Base-by-base conservation (phyloP, 2,888 invertebrate species). In the Pachymerium ferrugineum region DNA sequence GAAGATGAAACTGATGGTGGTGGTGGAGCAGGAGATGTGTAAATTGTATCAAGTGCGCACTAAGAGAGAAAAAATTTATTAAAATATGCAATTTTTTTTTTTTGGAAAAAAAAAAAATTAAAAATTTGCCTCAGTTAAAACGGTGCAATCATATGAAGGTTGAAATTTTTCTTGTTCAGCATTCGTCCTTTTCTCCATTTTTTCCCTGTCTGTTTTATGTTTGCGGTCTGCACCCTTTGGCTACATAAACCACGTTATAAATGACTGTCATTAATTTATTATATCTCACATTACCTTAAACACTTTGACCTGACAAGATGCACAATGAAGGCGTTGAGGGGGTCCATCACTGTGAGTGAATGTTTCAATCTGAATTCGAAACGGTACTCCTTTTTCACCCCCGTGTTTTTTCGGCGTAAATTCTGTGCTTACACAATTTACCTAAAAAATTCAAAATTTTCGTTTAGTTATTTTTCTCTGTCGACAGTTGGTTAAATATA, bases 321-420 rank as follows among this genome's bases (percentile, higher is more conserved):
- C 96, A 10, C 93, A 93, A 82, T 97, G 94, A 0, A 97, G 85
- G n/a, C 93, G 86, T 76, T 86, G 87, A 74, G 80, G 74, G 79
- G 82, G 76, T 25, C 78, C 80, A 75, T 87, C 86, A 22, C 84
- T 84, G 1, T 88, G 88, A 30, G 90, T 84, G 79, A 88, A 91
- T 0, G 96, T 96, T 85, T 97, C 97, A 77, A 97, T 91, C 84
- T 96, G 95, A 77, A 97, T 90, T 70, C 97, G 88, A 85, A 97
- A 97, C 0, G 97, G 97, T 0, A 97, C 97, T 0, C 97, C 97
- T 81, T 97, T 97, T 84, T 97, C 97, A 0, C 97, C 97, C 70
- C 97, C 97, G 83, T 97, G 97, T 81, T 97, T 97, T 83, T 96
- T 97, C 0, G 95, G 93, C 0, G 97, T 97, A 82, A 97, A 97